Conservation (phyloP, 2,888 invertebrate species). For the Stenotaenia linearis region DNA sequence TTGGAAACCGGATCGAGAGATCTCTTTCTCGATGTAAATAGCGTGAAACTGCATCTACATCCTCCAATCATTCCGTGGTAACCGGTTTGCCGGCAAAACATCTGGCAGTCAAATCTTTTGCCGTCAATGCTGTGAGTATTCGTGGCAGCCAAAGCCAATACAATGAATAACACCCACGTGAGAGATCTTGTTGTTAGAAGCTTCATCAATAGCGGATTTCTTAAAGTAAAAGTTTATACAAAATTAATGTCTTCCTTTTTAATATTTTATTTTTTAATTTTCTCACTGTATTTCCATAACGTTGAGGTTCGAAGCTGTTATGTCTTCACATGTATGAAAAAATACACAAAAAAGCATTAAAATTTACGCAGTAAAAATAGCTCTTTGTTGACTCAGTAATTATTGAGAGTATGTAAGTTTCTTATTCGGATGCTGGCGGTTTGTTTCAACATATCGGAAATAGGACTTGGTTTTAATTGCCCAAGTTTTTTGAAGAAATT, state of each 20-base stretch:
- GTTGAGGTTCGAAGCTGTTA: not conserved
- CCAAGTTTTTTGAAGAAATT: not conserved
- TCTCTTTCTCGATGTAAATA: constrained; percentile 41
- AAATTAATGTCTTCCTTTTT: not conserved
- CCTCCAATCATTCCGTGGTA: constrained; percentile 42
- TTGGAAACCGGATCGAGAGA: not conserved
- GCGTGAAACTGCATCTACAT: constrained; percentile 42
- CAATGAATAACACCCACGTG: constrained; percentile 15
- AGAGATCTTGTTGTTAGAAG: not conserved
- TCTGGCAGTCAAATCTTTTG: constrained; percentile 42
- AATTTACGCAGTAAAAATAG: not conserved
- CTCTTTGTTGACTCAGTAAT: not conserved
- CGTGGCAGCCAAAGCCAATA: constrained; percentile 33
- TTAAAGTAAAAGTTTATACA: not conserved
- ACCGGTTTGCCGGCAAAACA: constrained; percentile 42
- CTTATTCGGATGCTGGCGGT: not conserved
- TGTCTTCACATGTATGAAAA: not conserved
- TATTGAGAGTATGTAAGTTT: not conserved
- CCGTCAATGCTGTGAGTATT: constrained; percentile 35
- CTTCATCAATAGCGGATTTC: not conserved
- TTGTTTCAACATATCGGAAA: not conserved
- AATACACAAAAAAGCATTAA: not conserved
- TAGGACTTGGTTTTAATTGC: not conserved
- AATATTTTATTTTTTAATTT: not conserved
- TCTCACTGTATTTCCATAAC: not conserved